A percentile compares a stretch with the other conserved stretches of the same genome.
These are phyloP conservation scores for Paratrypauchen microcephalus DNA, from an alignment of 2,797 vertebrate genomes.

Conservation along the genomic window DNA sequence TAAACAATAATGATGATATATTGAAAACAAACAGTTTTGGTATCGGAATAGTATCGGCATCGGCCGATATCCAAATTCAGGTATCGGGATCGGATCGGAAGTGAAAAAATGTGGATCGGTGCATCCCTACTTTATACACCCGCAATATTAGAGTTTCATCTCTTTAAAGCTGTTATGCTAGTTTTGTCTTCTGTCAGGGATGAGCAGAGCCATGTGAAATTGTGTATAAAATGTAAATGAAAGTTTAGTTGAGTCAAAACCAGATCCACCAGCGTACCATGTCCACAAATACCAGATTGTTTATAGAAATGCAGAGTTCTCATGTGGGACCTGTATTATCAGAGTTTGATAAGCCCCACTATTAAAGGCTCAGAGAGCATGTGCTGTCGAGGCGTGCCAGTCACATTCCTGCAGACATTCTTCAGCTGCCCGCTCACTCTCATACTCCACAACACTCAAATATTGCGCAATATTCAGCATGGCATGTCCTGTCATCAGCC, in stretches of 20 bases:
- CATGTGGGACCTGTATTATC: background rate
- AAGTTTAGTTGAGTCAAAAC: background rate
- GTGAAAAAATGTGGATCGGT: too few relatives aligned
- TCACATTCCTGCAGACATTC: conserved; percentile 51
- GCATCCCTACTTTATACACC: too few relatives aligned
- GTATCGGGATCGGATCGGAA: too few relatives aligned
- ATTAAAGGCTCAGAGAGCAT: conserved; percentile 4
- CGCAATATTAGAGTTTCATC: too few relatives aligned
- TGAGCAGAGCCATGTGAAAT: background rate
- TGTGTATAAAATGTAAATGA: background rate
- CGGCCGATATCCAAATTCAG: too few relatives aligned
- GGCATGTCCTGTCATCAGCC: conserved; percentile 12
- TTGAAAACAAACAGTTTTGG: too few relatives aligned
- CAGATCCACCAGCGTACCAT: background rate
- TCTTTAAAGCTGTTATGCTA: too few relatives aligned
- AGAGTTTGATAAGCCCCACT: conserved; percentile 2
- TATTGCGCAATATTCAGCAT: conserved; percentile 32
- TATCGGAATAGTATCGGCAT: too few relatives aligned
- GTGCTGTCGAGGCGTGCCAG: conserved; percentile 54
- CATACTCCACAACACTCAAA: conserved; percentile 17
- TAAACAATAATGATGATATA: too few relatives aligned
- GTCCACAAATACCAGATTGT: background rate
- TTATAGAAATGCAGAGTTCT: conserved; percentile 2
- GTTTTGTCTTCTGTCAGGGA: background rate
- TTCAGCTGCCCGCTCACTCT: conserved; percentile 34